Conservation (phyloP, 2,113 vertebrate genomes). For the Corythornis vintsioides region DNA sequence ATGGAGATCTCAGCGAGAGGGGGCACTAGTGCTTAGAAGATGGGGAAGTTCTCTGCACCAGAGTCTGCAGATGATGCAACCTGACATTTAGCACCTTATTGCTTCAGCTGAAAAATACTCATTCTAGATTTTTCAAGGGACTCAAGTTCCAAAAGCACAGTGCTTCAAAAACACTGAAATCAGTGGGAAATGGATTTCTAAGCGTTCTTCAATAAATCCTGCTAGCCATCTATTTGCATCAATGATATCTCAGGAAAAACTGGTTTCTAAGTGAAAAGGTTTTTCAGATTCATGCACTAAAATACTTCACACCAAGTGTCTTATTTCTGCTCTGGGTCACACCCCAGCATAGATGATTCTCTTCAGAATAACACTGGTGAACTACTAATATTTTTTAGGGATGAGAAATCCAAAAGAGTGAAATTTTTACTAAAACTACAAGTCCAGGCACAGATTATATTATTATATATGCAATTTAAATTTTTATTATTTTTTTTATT, state of each 20-base stretch:
- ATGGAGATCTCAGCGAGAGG: constrained; percentile 16
- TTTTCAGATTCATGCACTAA: not conserved
- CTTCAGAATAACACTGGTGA: not conserved
- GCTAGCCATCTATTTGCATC: not conserved
- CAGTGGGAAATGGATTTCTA: not conserved
- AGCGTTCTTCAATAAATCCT: not conserved
- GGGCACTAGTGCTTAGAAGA: constrained; percentile 14
- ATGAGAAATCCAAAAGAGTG: not conserved
- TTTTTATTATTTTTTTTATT: not conserved
- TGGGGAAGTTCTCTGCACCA: not conserved
- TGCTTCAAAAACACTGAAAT: not conserved
- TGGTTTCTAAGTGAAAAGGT: not conserved
- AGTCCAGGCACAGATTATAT: not conserved
- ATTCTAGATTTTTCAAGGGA: not conserved
- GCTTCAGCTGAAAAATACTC: not conserved
- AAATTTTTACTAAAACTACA: not conserved
- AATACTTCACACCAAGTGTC: not conserved
- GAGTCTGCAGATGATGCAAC: not conserved
- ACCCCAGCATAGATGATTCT: not conserved
- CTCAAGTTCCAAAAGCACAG: not conserved
- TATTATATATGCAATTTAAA: not conserved
- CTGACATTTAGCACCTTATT: not conserved
- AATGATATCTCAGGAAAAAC: not conserved
- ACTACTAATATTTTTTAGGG: not conserved
- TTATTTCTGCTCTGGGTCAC: not conserved